Conservation (phyloP, 1,140 invertebrate genomes). For the Caerostris darwini region DNA sequence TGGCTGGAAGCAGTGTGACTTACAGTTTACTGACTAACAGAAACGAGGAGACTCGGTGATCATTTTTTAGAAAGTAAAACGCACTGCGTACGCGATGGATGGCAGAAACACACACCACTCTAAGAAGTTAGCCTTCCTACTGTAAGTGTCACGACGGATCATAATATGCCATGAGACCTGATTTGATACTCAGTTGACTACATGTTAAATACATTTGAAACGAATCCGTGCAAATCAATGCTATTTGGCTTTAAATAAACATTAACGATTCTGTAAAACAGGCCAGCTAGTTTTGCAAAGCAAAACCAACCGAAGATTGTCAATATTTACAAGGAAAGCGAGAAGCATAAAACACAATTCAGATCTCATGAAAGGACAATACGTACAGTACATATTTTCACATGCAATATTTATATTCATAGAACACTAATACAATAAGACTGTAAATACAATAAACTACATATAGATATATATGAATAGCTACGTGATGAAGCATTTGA, state of each 20-base stretch:
- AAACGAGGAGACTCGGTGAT: not conserved
- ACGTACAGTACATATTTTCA: not conserved
- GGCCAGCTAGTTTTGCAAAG: not conserved
- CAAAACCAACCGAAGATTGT: not conserved
- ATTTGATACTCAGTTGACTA: not conserved
- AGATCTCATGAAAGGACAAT: slow-evolving; percentile 9
- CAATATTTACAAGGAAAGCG: not conserved
- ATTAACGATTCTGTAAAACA: no score
- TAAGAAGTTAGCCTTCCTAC: slow-evolving; percentile 53
- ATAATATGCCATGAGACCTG: slow-evolving; percentile 38
- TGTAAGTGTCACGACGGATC: slow-evolving; percentile 57
- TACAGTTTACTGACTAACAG: slow-evolving; percentile 12
- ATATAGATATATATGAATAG: not conserved
- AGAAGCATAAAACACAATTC: not conserved
- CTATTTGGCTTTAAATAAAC: no score
- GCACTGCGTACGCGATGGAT: slow-evolving; percentile 55
- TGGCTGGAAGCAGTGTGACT: slow-evolving; percentile 71
- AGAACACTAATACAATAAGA: slow-evolving; percentile 13
- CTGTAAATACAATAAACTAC: slow-evolving; percentile 13
- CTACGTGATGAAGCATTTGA: not conserved
- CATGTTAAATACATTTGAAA: not conserved
- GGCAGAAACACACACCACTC: slow-evolving; percentile 51
- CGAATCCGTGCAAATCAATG: not conserved
- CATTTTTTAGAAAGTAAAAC: slow-evolving; percentile 11
- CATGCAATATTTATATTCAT: slow-evolving; percentile 45